These are phyloP conservation scores for Spilogale gracilis DNA, from an alignment of 2,113 vertebrate species.

Conservation along the genomic window DNA sequence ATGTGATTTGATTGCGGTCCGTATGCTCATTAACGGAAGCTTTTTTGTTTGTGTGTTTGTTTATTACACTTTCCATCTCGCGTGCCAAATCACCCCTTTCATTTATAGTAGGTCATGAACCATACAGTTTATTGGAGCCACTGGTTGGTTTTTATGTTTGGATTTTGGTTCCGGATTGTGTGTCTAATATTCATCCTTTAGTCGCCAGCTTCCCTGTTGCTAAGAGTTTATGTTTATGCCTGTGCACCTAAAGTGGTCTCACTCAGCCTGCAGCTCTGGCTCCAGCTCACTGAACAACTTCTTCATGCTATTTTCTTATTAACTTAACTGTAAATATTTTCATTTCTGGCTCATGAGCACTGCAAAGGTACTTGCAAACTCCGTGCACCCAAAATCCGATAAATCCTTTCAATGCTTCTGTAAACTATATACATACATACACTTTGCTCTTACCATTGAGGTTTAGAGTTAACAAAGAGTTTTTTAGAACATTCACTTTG, in stretches of 20 bases:
- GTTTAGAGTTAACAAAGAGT: not conserved
- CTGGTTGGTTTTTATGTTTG: not conserved
- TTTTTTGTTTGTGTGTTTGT: not conserved
- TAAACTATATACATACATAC: not conserved
- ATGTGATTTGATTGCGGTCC: not conserved
- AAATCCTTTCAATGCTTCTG: conserved; percentile 27
- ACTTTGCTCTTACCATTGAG: not conserved
- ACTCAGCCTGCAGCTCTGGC: not conserved
- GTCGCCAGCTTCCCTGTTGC: not conserved
- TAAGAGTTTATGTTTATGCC: not conserved
- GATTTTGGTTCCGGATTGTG: not conserved
- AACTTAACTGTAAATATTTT: conserved; percentile 18
- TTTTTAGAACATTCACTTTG: not conserved
- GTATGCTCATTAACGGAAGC: not conserved
- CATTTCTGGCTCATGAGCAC: not conserved
- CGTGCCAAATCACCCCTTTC: not conserved
- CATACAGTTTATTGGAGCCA: not conserved
- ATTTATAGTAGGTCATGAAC: not conserved
- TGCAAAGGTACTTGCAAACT: conserved; percentile 17
- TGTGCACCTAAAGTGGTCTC: not conserved
- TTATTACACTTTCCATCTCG: not conserved
- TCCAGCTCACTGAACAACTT: conserved; percentile 28
- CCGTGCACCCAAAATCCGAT: not conserved
- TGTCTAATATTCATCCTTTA: not conserved
- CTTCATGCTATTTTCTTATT: conserved; percentile 14